A percentile compares a stretch with the other conserved stretches of the same genome.
These are phyloP conservation scores for Hypanus sabinus DNA, from an alignment of 2,113 vertebrate genomes.

Conservation along the genomic window DNA sequence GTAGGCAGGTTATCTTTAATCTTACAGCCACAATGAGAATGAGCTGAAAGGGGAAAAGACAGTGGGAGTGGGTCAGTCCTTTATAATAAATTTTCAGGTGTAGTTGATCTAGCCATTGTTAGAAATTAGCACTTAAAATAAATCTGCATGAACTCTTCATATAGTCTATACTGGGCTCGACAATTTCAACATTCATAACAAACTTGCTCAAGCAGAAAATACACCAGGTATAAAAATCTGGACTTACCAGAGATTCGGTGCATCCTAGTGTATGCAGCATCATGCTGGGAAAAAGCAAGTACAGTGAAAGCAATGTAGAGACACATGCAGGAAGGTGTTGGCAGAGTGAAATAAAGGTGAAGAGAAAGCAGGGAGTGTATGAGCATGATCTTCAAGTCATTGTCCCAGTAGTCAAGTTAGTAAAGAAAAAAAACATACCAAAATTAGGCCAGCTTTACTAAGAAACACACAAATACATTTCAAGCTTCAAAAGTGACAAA, in stretches of 20 bases:
- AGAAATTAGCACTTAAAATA: no score
- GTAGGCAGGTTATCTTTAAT: no score
- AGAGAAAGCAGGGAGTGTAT: background rate
- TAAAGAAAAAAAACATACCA: background rate
- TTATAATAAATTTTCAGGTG: no score
- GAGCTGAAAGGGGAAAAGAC: no score
- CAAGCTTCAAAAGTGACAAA: background rate
- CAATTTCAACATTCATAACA: no score
- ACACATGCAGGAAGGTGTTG: conserved; percentile 26
- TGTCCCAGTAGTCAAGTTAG: background rate
- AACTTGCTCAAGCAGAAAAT: background rate
- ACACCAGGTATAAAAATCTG: background rate
- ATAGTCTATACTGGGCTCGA: no score
- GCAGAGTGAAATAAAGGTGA: background rate
- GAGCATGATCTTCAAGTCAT: background rate
- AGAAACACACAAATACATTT: background rate
- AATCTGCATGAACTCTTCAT: no score
- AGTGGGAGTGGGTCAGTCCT: no score
- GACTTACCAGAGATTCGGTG: background rate
- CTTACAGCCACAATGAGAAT: no score
- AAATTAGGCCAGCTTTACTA: background rate
- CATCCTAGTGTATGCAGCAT: background rate
- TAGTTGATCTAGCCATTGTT: no score
- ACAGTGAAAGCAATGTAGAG: conserved; percentile 7
- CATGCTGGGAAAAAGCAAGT: background rate